These are phyloP conservation scores for Daktulosphaira vitifoliae DNA, from an alignment of 1,140 invertebrate species.

Conservation along the genomic window DNA sequence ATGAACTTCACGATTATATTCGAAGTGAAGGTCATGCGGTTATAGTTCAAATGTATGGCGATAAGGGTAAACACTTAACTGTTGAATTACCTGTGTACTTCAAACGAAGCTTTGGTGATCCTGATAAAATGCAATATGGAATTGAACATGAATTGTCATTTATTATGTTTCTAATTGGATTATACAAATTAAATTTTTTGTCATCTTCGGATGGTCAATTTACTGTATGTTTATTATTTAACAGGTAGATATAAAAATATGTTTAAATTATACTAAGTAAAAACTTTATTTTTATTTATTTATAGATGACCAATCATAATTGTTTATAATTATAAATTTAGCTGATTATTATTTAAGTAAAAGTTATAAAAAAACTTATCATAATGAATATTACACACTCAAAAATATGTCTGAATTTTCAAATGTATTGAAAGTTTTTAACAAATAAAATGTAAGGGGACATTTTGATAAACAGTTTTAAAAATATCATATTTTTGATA, in stretches of 20 bases:
- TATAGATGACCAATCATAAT: too few relatives aligned
- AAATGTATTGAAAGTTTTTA: too few relatives aligned
- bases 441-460: too few relatives aligned
- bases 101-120: background rate
- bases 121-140: background rate
- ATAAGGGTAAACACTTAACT: background rate
- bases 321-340: too few relatives aligned
- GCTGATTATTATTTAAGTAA: too few relatives aligned
- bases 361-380: too few relatives aligned
- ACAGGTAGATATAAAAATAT: constrained; percentile 3
- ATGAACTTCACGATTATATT: background rate
- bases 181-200: constrained; percentile 3
- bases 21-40: background rate
- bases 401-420: too few relatives aligned
- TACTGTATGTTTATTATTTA: background rate
- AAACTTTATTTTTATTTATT: too few relatives aligned
- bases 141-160: constrained; percentile 7
- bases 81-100: constrained; percentile 1
- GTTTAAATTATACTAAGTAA: constrained; percentile 3
- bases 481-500: too few relatives aligned
- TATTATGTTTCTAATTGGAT: background rate
- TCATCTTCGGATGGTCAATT: background rate
- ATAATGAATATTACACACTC: too few relatives aligned
- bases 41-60: background rate
- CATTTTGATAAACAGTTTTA: too few relatives aligned